Conservation (phyloP, 2,113 vertebrate genomes). For the Motacilla alba region DNA sequence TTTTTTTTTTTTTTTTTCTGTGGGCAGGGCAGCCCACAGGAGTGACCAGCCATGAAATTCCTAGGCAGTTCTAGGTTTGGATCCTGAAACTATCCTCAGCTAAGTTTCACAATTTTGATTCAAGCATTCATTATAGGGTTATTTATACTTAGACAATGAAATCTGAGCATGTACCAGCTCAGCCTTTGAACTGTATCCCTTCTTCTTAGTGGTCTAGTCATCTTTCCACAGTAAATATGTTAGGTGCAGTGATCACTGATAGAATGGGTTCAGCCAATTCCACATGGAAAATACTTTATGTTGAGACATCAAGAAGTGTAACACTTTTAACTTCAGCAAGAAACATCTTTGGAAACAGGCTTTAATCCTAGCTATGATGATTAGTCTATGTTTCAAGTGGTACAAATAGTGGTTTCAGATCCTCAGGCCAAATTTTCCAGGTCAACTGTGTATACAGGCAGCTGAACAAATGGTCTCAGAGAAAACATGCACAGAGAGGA, state of each 20-base stretch:
- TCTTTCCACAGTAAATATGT: background rate
- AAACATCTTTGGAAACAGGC: background rate
- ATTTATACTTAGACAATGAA: background rate
- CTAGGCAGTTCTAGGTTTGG: background rate
- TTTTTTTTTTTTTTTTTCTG: no score
- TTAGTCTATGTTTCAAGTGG: background rate
- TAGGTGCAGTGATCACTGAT: background rate
- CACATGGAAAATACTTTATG: background rate
- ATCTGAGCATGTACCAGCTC: background rate
- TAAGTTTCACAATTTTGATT: background rate
- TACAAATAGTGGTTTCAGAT: background rate
- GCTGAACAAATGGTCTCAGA: background rate
- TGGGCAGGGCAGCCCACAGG: background rate
- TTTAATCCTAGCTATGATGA: background rate
- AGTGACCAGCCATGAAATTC: background rate
- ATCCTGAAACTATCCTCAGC: background rate
- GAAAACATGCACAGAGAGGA: background rate
- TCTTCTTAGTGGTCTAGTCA: background rate
- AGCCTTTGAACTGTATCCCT: conserved; percentile 1
- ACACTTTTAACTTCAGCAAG: background rate
- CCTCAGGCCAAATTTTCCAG: background rate
- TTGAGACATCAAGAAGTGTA: background rate
- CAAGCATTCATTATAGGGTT: background rate
- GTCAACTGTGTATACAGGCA: background rate
- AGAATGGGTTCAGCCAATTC: background rate